Evolutionary conservation across 2,888 invertebrate genomes (phyloP).

Genomic region (Ophion costatus): DNA sequence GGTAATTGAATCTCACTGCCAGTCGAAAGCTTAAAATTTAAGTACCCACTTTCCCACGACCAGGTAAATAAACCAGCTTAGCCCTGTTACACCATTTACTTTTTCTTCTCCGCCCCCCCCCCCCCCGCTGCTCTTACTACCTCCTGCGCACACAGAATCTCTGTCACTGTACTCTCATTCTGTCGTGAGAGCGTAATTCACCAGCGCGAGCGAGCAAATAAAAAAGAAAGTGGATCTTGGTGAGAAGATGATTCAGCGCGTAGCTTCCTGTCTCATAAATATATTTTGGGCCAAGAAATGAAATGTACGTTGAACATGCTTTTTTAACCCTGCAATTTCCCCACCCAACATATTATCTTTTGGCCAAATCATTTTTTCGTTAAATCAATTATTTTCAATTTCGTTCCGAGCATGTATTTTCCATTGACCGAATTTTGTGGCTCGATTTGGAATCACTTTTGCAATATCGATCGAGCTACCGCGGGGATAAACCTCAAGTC

Average conservation of each 20-base stretch:
- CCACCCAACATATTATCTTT: no score
- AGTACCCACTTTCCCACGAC: conserved; percentile 72
- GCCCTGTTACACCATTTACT: conserved; percentile 65
- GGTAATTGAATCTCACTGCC: conserved; percentile 77
- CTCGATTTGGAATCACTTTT: no score
- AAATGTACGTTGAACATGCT: background rate
- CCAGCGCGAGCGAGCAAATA: conserved; percentile 33
- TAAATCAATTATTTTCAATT: no score
- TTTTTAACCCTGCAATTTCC: background rate
- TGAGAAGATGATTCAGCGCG: conserved; percentile 43
- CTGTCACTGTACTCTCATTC: conserved; percentile 17
- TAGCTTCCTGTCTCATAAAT: conserved; percentile 11
- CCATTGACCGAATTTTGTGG: no score
- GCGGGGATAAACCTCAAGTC: no score
- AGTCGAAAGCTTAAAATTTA: conserved; percentile 76
- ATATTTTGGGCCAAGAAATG: background rate
- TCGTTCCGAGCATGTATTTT: no score
- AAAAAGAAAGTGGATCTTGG: conserved; percentile 37
- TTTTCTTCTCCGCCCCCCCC: conserved; percentile 17
- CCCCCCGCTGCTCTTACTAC: conserved; percentile 1
- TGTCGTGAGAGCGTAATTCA: conserved; percentile 47
- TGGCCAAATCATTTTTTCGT: no score
- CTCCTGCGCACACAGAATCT: conserved; percentile 5
- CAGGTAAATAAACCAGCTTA: conserved; percentile 73
- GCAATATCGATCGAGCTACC: no score